phyloP scores from a whole-genome alignment of 2,113 vertebrate species.

The Clupea harengus region DNA sequence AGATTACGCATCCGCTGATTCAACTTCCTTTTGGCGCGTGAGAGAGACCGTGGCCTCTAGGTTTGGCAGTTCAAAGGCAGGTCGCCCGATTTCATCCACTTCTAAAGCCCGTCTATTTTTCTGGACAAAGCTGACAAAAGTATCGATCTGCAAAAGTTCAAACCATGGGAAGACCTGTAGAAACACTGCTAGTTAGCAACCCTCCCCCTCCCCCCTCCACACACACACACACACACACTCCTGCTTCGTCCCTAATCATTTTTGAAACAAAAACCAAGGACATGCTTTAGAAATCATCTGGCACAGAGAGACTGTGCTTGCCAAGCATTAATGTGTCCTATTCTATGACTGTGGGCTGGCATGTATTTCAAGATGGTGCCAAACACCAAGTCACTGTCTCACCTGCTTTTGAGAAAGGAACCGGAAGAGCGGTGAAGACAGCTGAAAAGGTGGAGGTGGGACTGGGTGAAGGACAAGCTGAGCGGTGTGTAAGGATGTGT shows the following conservation, averaged over 20 bases:
- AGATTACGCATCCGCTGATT: conserved; percentile 18
- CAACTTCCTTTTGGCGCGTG: not conserved
- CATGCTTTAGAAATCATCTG: not conserved
- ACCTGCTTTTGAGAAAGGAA: not conserved
- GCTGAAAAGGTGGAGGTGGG: not conserved
- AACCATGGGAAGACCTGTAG: not conserved
- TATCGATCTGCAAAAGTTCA: not conserved
- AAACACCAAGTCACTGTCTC: not conserved
- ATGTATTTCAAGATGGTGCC: not conserved
- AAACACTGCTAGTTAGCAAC: not conserved
- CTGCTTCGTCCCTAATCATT: not conserved
- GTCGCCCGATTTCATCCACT: not conserved
- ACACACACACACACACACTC: not conserved
- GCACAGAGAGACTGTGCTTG: not conserved
- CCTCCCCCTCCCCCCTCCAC: no score
- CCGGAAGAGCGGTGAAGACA: not conserved
- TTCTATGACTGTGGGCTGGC: not conserved
- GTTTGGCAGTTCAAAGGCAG: not conserved
- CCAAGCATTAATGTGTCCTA: not conserved
- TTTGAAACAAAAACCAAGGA: conserved; percentile 8
- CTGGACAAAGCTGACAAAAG: not conserved
- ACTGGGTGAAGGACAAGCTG: not conserved
- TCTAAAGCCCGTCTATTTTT: not conserved
- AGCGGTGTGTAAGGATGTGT: not conserved
- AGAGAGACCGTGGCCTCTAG: not conserved